A percentile compares a stretch with the other conserved stretches of the same genome.
Evolutionary conservation across 2,113 vertebrate genomes (phyloP).

Genomic region (Butorides virescens): DNA sequence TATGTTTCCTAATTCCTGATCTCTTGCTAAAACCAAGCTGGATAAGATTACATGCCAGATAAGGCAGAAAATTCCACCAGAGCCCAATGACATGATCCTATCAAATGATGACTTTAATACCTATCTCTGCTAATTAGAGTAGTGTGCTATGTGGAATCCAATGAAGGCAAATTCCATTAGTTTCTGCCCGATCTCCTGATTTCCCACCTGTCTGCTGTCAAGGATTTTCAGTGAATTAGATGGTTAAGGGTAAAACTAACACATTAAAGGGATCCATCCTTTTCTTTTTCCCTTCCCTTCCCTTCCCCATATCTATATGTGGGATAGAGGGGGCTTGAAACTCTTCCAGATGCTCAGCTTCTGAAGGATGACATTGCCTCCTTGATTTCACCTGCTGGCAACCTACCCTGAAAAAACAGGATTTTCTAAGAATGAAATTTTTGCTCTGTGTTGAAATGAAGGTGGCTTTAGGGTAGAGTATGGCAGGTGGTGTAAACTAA

Average conservation of each 20-base stretch:
- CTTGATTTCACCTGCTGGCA: background rate
- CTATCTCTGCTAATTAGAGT: background rate
- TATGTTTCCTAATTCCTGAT: background rate
- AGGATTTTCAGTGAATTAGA: background rate
- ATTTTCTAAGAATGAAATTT: background rate
- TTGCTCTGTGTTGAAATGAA: background rate
- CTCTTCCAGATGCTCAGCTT: background rate
- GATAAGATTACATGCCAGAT: background rate
- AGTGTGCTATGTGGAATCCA: background rate
- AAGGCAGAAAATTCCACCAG: background rate
- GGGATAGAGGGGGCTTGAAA: background rate
- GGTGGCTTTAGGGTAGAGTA: background rate
- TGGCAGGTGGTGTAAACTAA: background rate
- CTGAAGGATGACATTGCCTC: background rate
- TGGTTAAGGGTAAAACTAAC: background rate
- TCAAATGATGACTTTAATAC: background rate
- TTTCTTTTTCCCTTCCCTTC: background rate
- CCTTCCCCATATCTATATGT: background rate
- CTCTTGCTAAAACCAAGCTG: background rate
- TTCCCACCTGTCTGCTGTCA: background rate
- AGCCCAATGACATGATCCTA: background rate
- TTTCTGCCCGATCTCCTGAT: background rate
- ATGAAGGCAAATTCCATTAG: background rate
- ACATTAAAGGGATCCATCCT: background rate
- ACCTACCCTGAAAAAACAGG: background rate